Base-by-base conservation (phyloP, 2,888 invertebrate species). In the Notocelia uddmanniana region DNA sequence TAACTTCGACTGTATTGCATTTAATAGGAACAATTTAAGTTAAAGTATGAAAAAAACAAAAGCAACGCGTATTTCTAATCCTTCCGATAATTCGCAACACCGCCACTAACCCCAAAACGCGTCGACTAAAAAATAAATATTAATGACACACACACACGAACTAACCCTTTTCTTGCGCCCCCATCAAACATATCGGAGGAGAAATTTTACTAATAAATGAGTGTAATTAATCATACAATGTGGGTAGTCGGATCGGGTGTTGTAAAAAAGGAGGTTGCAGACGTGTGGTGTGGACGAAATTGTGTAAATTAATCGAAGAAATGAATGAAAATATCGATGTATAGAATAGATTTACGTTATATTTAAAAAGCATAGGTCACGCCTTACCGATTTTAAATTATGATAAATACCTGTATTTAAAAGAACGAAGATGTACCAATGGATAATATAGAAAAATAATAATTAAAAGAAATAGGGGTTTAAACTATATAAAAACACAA, bases 171-270 rank as follows among this genome's bases (percentile, higher is more conserved):
- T 89, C 87, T 89, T 85, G 84, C 83, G 82, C 88, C 89, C 89
- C 86, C 82, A 79, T 80, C 80, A 76, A 80, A 81, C 82, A 80
- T 82, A 85, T 85, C 81, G 84, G 82, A 81, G 79, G 81, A 81
- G 82, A 84, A 84, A 89, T 90, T 91, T 89, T 85, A 89, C 89
- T 93, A 92, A 93, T 93, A 93, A 92, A 92, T 93, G 91, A 86
- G 85, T 86, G 87, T 89, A 90, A 93, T 93, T 93, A 93, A 93
- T 92, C 93, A 92, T 86, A 85, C 79, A 85, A 87, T 89, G 87
- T 85, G 87, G 83, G 85, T 79, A 78, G 73, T 70, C 31, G 31
- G 31, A 13, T 70, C 75, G 77, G 78, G 74, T 64, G 15, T n/a
- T 13, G 48, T 66, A 71, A 71, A 71, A 71, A 71, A 60, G 31